Conservation (phyloP, 2,797 vertebrate genomes). For the Pangasius krempfi region DNA sequence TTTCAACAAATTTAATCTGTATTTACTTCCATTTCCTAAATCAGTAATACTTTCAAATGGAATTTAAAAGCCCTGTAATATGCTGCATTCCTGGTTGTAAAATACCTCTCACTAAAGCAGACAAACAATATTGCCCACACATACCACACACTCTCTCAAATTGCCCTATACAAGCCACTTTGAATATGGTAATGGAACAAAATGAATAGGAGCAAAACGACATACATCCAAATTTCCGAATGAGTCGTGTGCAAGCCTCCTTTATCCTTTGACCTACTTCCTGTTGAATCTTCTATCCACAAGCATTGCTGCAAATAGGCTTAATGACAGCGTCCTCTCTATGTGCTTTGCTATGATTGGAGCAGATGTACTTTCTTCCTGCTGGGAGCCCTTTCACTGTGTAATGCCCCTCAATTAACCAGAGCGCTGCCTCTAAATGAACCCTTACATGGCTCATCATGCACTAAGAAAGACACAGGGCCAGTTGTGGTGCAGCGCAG, state of each 20-base stretch:
- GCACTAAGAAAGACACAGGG: constrained; percentile 33
- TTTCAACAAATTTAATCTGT: constrained; percentile 3
- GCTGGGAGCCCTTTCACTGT: constrained; percentile 41
- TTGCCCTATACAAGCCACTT: constrained; percentile 2
- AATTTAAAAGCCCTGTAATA: constrained; percentile 1
- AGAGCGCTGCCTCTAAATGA: constrained; percentile 46
- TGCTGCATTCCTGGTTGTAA: neutral
- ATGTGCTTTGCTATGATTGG: constrained; percentile 47
- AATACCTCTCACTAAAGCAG: neutral
- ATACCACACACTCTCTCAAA: constrained; percentile 6
- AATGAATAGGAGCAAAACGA: neutral
- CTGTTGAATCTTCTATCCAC: constrained; percentile 54
- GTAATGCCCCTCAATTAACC: constrained; percentile 49
- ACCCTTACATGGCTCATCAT: constrained; percentile 46
- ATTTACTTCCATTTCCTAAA: neutral
- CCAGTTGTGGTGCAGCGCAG: constrained; percentile 2
- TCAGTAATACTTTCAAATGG: neutral
- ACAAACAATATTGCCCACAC: constrained; percentile 1
- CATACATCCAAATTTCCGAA: constrained; percentile 47
- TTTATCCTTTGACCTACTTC: constrained; percentile 63
- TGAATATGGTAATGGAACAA: constrained; percentile 25
- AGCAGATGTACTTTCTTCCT: constrained; percentile 47
- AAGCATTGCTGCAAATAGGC: constrained; percentile 48
- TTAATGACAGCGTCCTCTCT: constrained; percentile 48
- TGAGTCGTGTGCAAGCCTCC: constrained; percentile 55